Base-by-base conservation (phyloP, 2,797 vertebrate genomes). In the Acipenser transmontanus region DNA sequence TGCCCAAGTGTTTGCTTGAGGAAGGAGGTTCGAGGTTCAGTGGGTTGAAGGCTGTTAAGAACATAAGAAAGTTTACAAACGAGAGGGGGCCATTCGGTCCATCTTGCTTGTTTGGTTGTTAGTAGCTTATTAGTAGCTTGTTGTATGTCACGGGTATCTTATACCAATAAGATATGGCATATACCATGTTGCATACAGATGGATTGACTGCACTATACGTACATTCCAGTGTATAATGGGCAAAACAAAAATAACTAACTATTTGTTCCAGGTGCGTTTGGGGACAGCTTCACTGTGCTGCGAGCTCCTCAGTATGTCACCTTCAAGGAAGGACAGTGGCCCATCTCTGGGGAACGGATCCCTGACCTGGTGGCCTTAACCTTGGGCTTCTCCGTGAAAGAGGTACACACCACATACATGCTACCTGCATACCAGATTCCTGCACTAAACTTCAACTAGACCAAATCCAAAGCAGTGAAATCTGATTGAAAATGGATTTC, bases 381-480 rank as follows among this genome's bases (percentile, higher is more conserved):
- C 59, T 98, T 99, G 97, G 97, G 97, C 54, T 98, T 99, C 82
- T 97, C 96, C 70, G 87, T 99, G 70, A 88, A 92, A 77, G 94
- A 98, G 83, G 97, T 98, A 82, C 0, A 81, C 54, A 0, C 4
- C n/a, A n/a, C 47, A 47, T 11, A 5, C 48, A 12, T 49, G 8
- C 8, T 63, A 48, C 9, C 11, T 60, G 12, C 12, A 20, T 7
- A 12, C 34, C 34, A 34, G 34, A 34, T 34, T 34, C 34, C 34
- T 34, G 10, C 8, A 47, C 6, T 50, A 49, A 6, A 51, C 12
- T 14, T 65, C 14, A 4, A n/a, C 0, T 1, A 61, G 20, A 14
- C 60, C 20, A 52, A 49, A 14, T 51, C 13, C 51, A 52, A 52
- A 34, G 34, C 34, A 34, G 34, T 34, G 34, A 3, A 34, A 3